These are phyloP conservation scores for Delphinus delphis DNA, from an alignment of 2,113 vertebrate species.

Conservation along the genomic window DNA sequence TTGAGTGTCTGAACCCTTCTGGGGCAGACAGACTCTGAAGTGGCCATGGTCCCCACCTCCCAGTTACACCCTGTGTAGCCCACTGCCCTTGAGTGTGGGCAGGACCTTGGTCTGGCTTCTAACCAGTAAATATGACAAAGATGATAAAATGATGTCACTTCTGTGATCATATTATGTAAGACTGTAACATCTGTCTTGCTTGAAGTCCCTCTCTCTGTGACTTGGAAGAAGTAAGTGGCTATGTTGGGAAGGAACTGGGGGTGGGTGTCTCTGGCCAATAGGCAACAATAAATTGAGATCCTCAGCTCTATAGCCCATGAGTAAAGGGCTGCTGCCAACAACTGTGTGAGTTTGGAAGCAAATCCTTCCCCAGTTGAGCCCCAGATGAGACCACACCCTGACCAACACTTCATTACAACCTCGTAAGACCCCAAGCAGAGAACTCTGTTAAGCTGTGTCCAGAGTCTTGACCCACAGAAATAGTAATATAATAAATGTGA, in stretches of 20 bases:
- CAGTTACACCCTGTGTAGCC: background rate
- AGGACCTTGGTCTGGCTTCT: background rate
- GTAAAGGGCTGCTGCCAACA: background rate
- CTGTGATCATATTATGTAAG: background rate
- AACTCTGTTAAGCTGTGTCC: background rate
- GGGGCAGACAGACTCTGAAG: background rate
- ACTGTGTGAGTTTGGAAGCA: background rate
- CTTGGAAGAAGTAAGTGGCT: background rate
- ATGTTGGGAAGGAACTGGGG: background rate
- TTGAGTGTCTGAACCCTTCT: background rate
- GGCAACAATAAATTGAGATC: background rate
- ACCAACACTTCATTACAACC: background rate
- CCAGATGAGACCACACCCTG: background rate
- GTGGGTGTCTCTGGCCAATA: background rate
- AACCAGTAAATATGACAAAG: background rate
- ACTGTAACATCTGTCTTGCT: background rate
- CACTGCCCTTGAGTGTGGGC: background rate
- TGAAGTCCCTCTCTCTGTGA: background rate
- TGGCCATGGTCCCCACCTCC: background rate
- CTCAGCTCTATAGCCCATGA: background rate
- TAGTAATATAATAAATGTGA: background rate
- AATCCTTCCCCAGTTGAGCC: background rate
- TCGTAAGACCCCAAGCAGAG: background rate
- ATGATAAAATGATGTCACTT: background rate
- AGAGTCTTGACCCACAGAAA: background rate